These are phyloP conservation scores for Unio pictorum DNA, from an alignment of 2,888 invertebrate genomes.

Conservation along the genomic window DNA sequence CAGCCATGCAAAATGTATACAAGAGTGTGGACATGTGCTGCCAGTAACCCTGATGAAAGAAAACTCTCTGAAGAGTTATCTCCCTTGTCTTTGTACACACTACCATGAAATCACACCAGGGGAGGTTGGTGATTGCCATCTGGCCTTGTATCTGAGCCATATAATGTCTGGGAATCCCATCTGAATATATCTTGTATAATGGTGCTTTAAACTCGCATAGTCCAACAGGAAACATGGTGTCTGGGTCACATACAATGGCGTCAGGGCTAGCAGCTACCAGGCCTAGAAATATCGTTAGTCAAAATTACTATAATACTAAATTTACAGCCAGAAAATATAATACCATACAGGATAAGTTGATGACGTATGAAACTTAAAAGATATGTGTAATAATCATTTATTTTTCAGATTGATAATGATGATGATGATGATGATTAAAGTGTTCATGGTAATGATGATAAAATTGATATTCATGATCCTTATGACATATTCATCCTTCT, in stretches of 20 bases:
- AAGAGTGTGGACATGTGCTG: constrained; percentile 31
- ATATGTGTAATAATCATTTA: too few species aligned
- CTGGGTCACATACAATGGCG: constrained; percentile 40
- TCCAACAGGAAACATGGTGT: constrained; percentile 27
- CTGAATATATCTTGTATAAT: constrained; percentile 41
- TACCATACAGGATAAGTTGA: neutral
- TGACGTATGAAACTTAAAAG: too few species aligned
- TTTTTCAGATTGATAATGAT: too few species aligned
- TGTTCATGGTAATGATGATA: too few species aligned
- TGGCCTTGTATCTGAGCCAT: constrained; percentile 64
- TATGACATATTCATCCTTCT: too few species aligned
- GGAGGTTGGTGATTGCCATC: constrained; percentile 47
- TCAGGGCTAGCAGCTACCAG: constrained; percentile 57
- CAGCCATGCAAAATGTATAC: constrained; percentile 43
- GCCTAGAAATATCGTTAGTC: constrained; percentile 6
- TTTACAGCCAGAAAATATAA: neutral
- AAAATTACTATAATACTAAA: neutral
- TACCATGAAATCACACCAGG: constrained; percentile 63
- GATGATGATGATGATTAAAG: too few species aligned
- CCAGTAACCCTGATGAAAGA: constrained; percentile 51
- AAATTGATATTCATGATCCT: too few species aligned
- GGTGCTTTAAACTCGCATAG: constrained; percentile 60
- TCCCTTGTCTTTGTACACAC: constrained; percentile 50
- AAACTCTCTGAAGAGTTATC: constrained; percentile 51
- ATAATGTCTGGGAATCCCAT: constrained; percentile 51